Evolutionary conservation across 2,797 vertebrate species (phyloP).

Genomic region (Sternarchorhynchus goeldii): DNA sequence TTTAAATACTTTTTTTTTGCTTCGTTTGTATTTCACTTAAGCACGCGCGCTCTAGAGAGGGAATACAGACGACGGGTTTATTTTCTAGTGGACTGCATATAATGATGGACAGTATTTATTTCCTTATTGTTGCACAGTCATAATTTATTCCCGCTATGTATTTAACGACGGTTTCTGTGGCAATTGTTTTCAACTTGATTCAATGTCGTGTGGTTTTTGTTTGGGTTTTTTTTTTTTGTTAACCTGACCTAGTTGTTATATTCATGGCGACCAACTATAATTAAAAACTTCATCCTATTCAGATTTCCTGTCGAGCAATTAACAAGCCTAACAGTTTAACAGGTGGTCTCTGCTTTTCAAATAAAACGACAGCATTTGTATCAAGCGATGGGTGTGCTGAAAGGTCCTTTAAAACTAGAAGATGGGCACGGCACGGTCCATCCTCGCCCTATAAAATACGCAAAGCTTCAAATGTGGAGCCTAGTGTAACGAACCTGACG

Average conservation of each 20-base stretch:
- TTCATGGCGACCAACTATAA: not conserved
- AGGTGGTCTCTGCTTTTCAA: slow-evolving; percentile 63
- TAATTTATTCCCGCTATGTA: no score
- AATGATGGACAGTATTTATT: no score
- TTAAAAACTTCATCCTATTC: slow-evolving; percentile 54
- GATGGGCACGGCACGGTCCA: slow-evolving; percentile 57
- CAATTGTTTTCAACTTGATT: no score
- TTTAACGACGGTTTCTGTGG: no score
- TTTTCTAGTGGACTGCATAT: no score
- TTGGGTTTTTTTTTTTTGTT: not conserved
- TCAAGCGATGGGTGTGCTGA: slow-evolving; percentile 73
- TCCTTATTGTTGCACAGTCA: no score
- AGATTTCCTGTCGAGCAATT: slow-evolving; percentile 79
- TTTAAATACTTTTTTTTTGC: no score
- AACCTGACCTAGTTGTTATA: slow-evolving; percentile 3
- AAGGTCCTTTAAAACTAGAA: slow-evolving; percentile 58
- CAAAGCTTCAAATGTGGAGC: no score
- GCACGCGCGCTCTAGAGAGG: no score
- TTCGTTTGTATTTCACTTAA: no score
- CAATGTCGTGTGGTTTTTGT: not conserved
- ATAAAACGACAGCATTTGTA: slow-evolving; percentile 64
- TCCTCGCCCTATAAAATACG: not conserved
- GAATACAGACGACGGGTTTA: no score
- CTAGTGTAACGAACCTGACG: no score
- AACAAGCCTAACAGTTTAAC: slow-evolving; percentile 81